These are phyloP conservation scores for Gymnodraco acuticeps DNA, from an alignment of 2,797 vertebrate genomes.

Conservation along the genomic window DNA sequence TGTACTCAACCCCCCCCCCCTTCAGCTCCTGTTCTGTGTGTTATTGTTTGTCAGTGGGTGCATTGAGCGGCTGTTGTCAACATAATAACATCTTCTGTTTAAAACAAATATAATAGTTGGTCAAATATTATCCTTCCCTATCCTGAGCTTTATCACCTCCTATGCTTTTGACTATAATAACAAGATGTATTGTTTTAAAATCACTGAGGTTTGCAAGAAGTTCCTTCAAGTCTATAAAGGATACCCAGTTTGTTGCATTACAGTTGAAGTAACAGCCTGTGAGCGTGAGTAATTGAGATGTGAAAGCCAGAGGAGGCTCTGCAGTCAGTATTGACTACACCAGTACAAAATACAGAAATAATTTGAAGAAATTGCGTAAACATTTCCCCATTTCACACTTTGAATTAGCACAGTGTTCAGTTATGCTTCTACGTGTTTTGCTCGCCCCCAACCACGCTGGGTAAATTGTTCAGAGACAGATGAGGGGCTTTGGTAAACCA, in stretches of 20 bases:
- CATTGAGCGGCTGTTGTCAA: no score
- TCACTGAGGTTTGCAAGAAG: neutral
- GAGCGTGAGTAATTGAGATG: neutral
- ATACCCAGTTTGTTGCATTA: neutral
- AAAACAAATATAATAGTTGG: no score
- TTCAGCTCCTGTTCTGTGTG: no score
- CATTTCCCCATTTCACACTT: conserved; percentile 2
- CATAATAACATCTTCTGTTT: no score
- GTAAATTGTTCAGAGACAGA: conserved; percentile 48
- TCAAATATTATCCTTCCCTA: no score
- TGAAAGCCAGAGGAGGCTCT: neutral
- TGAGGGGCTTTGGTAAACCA: conserved; percentile 62
- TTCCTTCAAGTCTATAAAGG: neutral
- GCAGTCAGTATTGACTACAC: neutral
- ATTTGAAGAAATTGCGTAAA: conserved; percentile 16
- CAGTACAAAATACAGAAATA: conserved; percentile 7
- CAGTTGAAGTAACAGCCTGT: neutral
- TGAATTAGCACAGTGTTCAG: conserved; percentile 30
- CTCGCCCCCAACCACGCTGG: neutral
- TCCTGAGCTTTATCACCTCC: no score
- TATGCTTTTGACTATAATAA: no score
- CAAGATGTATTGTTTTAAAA: neutral
- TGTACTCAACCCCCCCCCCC: no score
- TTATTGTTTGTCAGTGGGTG: no score
- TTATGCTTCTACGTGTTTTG: conserved; percentile 7